Evolutionary conservation across 2,888 invertebrate genomes (phyloP), one percentile per base, ranked within the genome.

Genomic region (Orchesellides sinensis): DNA sequence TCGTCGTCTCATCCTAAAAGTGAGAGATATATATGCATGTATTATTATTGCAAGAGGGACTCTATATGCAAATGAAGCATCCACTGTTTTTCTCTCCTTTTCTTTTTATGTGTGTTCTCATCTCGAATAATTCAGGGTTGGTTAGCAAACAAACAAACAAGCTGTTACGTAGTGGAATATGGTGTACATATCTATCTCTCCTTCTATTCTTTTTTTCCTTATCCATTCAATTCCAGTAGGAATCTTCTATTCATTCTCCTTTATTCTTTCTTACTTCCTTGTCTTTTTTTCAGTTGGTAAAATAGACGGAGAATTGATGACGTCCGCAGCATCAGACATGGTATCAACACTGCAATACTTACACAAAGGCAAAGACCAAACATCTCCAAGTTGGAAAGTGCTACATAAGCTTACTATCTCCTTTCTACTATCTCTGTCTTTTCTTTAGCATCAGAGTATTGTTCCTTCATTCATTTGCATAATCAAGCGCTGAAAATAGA

Each of bases 381-480:
- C 47, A 69, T 4, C 45, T 6, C 45, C 27, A 17, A 29, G n/a
- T 14, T 17, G 35, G 63, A 35, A 63, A 8, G 19, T 14, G 21
- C 12, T 2, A 19, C 21, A 63, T 63, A 10, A 1, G 10, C 12
- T 63, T 29, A 5, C 10, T 17, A 59, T 59, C 56, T 59, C 56
- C n/a, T 49, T 49, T 49, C 17, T 17, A 6, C 17, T n/a, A 6
- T 27, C 25, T 66, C 47, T n/a, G 12, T 23, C 17, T 49, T 74
- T 56, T 77, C 59, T 59, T 77, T 68, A 17, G 27, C n/a, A 21
- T 59, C 19, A 23, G 12, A 40, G 40, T 52, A 78, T 78, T 78
- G 78, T 70, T 78, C 69, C 27, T 32, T 78, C 73, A n/a, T n/a
- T n/a, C n/a, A 75, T 82, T 82, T 82, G 75, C 82, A 82, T 82